Percentiles rank a stretch among this genome's conserved stretches.
Evolutionary conservation across 1,140 invertebrate genomes (phyloP).

Genomic region (Sarcophaga bullata): DNA sequence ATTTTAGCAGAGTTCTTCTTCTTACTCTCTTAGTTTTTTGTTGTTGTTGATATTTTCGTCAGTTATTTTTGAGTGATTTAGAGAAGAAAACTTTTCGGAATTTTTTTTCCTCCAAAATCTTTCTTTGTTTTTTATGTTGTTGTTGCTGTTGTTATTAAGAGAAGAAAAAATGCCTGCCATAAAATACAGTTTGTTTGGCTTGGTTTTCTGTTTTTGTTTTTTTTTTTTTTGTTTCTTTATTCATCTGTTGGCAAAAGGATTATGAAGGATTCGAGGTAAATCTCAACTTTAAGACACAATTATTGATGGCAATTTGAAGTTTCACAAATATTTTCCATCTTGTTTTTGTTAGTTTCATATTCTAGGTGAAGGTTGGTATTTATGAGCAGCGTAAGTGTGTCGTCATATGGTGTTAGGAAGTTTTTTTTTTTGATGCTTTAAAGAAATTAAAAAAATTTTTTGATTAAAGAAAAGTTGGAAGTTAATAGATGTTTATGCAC

Average conservation of each 20-base stretch:
- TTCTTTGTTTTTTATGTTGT: background rate
- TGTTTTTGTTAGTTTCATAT: background rate
- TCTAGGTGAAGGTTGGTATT: background rate
- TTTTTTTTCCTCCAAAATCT: background rate
- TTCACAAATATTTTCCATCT: background rate
- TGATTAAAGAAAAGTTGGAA: no score
- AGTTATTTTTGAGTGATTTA: no score
- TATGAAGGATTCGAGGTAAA: conserved; percentile 17
- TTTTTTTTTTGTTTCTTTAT: background rate
- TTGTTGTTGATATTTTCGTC: no score
- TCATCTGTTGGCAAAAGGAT: background rate
- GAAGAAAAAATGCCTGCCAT: background rate
- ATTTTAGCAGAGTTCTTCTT: no score
- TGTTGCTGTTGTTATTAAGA: background rate
- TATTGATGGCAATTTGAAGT: conserved; percentile 14
- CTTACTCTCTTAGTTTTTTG: no score
- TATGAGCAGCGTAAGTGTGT: background rate
- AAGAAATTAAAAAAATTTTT: no score
- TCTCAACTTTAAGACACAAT: conserved; percentile 11
- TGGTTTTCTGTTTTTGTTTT: background rate
- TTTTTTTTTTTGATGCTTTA: no score
- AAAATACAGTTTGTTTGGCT: background rate
- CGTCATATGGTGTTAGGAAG: no score
- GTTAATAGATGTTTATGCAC: no score
- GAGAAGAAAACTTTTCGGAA: background rate